Base-by-base conservation (phyloP, 1,140 invertebrate genomes). In the Zaprionus africanus region DNA sequence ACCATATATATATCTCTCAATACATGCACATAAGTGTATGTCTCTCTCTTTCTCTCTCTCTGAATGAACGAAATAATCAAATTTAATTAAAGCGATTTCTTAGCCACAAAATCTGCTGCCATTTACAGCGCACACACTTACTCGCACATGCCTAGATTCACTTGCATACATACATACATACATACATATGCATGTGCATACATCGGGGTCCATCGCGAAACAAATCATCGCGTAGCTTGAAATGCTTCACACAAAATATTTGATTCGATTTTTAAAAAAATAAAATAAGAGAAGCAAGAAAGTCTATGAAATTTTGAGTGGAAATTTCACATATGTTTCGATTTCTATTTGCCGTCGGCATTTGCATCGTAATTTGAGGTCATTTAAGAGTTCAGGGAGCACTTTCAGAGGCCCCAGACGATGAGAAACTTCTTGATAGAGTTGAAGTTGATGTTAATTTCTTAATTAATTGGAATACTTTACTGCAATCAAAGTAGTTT, bases 51-150 rank as follows among this genome's bases (percentile, higher is more conserved):
- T 7, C n/a, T 43, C 41, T 43, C 41, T 7, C n/a, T 43, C 38
- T 43, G 41, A 51, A 13, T 36, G 53, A 46, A 70, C 54, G 51
- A 38, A 70, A 76, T 76, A 78, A 82, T 82, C 70, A 77, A 82
- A 77, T 82, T 82, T 82, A 82, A 82, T 82, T 82, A 82, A 82
- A 82, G 62, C 75, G 60, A 65, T 79, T 78, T 60, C 67, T 76
- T 63, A 63, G 66, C 71, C 71, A 74, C 71, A 68, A 68, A 74
- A 74, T 68, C 43, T 53, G 43, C 28, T 64, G 36, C 36, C 60
- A 63, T 54, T 54, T 54, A 57, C 5, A 51, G 62, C 4, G 19
- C 24, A n/a, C 19, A 63, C 17, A 62, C 19, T n/a, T 15, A 7
- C 9, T 46, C 31, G 31, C 31, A 34, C 31, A 34, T 34, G 31